These are phyloP conservation scores for Apoda limacodes DNA, from an alignment of 2,888 invertebrate species.

Conservation along the genomic window DNA sequence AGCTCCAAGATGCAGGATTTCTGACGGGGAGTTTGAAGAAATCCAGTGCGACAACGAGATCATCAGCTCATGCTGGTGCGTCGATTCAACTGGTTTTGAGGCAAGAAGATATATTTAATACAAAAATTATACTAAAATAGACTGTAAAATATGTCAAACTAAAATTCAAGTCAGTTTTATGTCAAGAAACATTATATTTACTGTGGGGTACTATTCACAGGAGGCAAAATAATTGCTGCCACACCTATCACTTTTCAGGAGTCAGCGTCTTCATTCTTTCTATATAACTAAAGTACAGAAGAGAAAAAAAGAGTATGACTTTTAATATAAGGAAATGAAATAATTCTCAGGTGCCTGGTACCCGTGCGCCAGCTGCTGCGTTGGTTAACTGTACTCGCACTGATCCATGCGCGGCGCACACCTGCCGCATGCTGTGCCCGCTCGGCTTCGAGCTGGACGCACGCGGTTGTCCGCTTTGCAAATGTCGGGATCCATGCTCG, in stretches of 20 bases:
- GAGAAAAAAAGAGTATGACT: neutral
- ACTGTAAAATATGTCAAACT: too few species aligned
- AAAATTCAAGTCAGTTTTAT: too few species aligned
- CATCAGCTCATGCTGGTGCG: constrained; percentile 85
- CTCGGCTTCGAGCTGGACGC: constrained; percentile 80
- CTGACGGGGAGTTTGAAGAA: constrained; percentile 80
- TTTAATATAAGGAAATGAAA: neutral
- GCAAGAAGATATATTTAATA: constrained; percentile 29
- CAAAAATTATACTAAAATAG: too few species aligned
- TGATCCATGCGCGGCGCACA: constrained; percentile 80
- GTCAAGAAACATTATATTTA: too few species aligned
- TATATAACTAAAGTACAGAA: neutral
- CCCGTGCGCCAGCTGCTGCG: constrained; percentile 73
- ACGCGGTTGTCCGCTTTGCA: constrained; percentile 82
- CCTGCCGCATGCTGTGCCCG: constrained; percentile 89
- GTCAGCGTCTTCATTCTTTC: too few species aligned
- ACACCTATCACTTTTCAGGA: too few species aligned
- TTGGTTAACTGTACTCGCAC: constrained; percentile 78
- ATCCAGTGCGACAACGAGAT: constrained; percentile 82
- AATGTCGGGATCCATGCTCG: constrained; percentile 85
- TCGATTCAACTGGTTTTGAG: constrained; percentile 83
- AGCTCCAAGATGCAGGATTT: constrained; percentile 78
- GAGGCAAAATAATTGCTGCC: too few species aligned
- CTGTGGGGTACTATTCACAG: too few species aligned
- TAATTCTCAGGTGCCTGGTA: constrained; percentile 71